phyloP scores from a whole-genome alignment of 2,113 vertebrate species.

The Furnarius figulus region DNA sequence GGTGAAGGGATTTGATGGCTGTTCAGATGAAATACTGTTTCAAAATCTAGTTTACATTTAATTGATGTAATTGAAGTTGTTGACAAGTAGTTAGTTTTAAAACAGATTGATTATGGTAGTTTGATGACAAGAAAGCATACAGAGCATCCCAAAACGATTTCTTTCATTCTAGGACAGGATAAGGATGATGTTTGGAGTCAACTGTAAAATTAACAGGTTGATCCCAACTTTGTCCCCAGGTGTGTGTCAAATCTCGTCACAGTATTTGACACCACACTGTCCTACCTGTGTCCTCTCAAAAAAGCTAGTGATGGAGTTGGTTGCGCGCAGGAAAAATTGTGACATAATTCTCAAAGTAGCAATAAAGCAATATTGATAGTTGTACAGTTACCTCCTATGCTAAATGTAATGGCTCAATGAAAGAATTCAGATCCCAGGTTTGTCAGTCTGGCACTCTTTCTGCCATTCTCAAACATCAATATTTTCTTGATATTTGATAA shows the following conservation, averaged over 20 bases:
- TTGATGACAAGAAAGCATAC: background rate
- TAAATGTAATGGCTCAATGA: background rate
- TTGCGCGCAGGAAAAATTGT: background rate
- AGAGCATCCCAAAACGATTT: background rate
- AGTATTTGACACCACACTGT: background rate
- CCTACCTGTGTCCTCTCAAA: background rate
- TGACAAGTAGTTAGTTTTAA: background rate
- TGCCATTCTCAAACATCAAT: background rate
- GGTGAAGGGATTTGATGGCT: background rate
- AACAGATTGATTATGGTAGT: background rate
- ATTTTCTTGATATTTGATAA: background rate
- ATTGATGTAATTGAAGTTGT: background rate
- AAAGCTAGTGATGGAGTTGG: background rate
- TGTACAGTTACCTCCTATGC: background rate
- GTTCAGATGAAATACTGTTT: background rate
- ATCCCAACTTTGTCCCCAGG: background rate
- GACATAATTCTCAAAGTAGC: background rate
- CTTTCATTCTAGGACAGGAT: background rate
- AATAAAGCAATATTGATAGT: accelerated
- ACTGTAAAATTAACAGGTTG: background rate
- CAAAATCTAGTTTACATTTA: background rate
- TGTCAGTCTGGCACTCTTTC: background rate
- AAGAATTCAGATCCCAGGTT: background rate
- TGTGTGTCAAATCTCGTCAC: background rate
- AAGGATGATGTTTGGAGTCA: background rate